phyloP scores from a whole-genome alignment of 2,113 vertebrate genomes.

The Ciconia stormi region DNA sequence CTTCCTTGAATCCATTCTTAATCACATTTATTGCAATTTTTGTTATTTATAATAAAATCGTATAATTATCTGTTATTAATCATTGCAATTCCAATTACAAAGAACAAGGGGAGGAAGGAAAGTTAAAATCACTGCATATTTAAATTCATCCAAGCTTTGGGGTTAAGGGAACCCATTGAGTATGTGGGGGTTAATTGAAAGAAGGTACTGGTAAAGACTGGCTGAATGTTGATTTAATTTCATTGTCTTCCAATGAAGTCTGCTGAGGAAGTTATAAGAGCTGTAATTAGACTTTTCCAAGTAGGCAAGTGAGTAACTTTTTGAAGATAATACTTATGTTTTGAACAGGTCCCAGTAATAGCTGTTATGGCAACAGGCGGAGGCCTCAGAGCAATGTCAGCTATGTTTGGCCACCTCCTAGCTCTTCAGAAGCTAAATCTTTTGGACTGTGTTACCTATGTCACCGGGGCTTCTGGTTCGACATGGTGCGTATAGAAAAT shows the following conservation, averaged over 20 bases:
- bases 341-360: slow-evolving; percentile 82
- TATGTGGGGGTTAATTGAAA: not conserved
- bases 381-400: slow-evolving; percentile 84
- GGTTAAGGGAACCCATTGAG: not conserved
- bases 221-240: not conserved
- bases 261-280: not conserved
- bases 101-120: not conserved
- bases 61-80: not conserved
- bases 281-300: not conserved
- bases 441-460: slow-evolving; percentile 81
- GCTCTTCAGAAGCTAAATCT: slow-evolving; percentile 81
- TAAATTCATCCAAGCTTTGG: not conserved
- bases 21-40: not conserved
- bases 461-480: slow-evolving; percentile 85
- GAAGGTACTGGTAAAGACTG: not conserved
- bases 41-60: not conserved
- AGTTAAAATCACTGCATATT: not conserved
- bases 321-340: slow-evolving; percentile 34
- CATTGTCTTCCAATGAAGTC: not conserved
- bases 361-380: slow-evolving; percentile 86
- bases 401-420: slow-evolving; percentile 79
- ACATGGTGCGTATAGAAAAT: slow-evolving; percentile 79
- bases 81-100: not conserved
- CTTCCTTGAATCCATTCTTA: not conserved
- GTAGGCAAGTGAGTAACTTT: not conserved